Percentiles rank a stretch among this genome's conserved stretches.
phyloP scores from a whole-genome alignment of 2,888 invertebrate genomes.

The Macropis europaea region DNA sequence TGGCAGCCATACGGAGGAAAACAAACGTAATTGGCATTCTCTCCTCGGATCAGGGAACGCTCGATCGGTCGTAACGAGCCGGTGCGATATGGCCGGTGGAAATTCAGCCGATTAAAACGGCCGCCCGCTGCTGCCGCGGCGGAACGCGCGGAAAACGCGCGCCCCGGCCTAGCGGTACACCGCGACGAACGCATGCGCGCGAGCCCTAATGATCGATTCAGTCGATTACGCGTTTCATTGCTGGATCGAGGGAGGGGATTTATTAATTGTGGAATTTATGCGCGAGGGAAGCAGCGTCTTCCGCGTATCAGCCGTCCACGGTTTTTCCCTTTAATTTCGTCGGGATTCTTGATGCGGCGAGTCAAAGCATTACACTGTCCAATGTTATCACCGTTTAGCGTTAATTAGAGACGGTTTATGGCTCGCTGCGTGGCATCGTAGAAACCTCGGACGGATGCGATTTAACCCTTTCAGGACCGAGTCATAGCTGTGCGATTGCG shows the following conservation, averaged over 20 bases:
- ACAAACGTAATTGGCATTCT: slow-evolving; percentile 59
- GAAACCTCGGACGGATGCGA: no score
- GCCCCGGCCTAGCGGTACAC: neutral
- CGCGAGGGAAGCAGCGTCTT: neutral
- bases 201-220: slow-evolving; percentile 39
- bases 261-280: slow-evolving; percentile 33
- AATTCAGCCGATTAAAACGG: slow-evolving; percentile 37
- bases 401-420: no score
- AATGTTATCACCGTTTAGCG: slow-evolving; percentile 14
- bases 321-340: slow-evolving; percentile 5
- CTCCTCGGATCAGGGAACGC: slow-evolving; percentile 36
- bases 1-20: slow-evolving; percentile 8
- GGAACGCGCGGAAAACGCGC: neutral
- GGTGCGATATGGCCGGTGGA: slow-evolving; percentile 57
- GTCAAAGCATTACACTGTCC: neutral
- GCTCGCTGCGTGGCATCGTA: no score
- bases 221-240: slow-evolving; percentile 13
- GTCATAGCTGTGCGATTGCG: no score
- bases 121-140: slow-evolving; percentile 22
- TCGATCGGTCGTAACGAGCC: slow-evolving; percentile 48
- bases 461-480: no score
- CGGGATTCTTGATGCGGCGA: neutral
- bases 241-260: neutral
- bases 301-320: neutral
- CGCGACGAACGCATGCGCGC: neutral